A percentile compares a stretch with the other conserved stretches of the same genome.
phyloP scores from a whole-genome alignment of 2,113 vertebrate genomes.

The Neotragus moschatus region DNA sequence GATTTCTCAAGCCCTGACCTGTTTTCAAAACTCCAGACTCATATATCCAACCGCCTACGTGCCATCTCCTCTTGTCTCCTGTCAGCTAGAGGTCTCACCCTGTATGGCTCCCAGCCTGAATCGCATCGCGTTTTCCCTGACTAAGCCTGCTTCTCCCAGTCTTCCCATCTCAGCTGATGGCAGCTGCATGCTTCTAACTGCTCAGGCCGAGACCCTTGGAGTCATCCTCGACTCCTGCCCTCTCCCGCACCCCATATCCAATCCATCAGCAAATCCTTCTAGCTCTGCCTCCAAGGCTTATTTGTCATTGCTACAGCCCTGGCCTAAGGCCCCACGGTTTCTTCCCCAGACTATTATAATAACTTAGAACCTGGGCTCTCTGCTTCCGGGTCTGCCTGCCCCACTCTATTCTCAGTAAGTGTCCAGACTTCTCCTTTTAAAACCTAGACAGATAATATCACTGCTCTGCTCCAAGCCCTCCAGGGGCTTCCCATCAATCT shows the following conservation, averaged over 20 bases:
- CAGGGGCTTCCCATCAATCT: background rate
- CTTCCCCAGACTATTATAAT: background rate
- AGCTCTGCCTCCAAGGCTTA: background rate
- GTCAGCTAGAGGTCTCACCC: background rate
- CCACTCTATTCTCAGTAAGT: background rate
- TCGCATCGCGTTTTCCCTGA: background rate
- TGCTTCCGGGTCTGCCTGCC: background rate
- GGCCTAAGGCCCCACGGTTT: background rate
- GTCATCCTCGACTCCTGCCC: background rate
- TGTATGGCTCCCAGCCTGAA: background rate
- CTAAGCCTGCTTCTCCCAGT: background rate
- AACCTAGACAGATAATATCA: background rate
- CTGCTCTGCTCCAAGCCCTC: background rate
- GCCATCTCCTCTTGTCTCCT: background rate
- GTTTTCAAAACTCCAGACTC: background rate
- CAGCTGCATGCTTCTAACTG: background rate
- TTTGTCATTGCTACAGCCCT: background rate
- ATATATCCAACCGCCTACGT: background rate
- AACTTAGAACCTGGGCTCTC: background rate
- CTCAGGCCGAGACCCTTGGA: background rate
- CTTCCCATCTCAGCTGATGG: background rate
- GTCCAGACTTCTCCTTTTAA: background rate
- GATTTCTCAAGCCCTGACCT: background rate
- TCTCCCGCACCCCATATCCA: background rate
- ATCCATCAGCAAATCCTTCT: background rate